Percentiles rank a stretch among this genome's conserved stretches.
Evolutionary conservation across 2,797 vertebrate species (phyloP).

Genomic region (Bradypodion ventrale): DNA sequence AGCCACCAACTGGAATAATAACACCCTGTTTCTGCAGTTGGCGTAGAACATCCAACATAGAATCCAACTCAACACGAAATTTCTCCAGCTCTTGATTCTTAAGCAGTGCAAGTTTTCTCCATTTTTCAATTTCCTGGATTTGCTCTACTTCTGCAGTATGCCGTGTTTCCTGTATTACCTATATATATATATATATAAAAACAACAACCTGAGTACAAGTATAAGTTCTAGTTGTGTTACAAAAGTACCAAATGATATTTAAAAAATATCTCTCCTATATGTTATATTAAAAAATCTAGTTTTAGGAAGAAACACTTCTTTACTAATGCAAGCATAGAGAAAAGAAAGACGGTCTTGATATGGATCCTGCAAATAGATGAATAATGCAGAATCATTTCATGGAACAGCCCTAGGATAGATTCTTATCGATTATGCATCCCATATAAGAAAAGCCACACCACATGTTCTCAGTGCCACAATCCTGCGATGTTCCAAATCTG

Average conservation of each 20-base stretch:
- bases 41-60: constrained; percentile 88
- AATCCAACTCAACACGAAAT: constrained; percentile 90
- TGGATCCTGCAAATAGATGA: neutral
- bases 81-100: constrained; percentile 86
- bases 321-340: too few species aligned
- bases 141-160: constrained; percentile 72
- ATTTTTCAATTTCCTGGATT: constrained; percentile 80
- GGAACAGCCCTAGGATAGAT: neutral
- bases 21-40: constrained; percentile 89
- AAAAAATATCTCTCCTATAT: too few species aligned
- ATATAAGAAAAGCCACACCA: neutral
- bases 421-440: neutral
- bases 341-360: neutral
- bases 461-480: neutral
- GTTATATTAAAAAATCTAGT: too few species aligned
- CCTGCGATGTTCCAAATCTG: neutral
- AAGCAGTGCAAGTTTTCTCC: constrained; percentile 83
- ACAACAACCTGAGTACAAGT: too few species aligned
- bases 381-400: neutral
- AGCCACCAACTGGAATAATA: constrained; percentile 74
- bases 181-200: constrained; percentile 25
- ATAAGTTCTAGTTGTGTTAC: neutral
- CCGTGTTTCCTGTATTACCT: constrained; percentile 81
- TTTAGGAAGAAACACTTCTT: too few species aligned
- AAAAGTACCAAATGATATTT: neutral